A percentile compares a stretch with the other conserved stretches of the same genome.
Evolutionary conservation across 2,797 vertebrate genomes (phyloP).

Genomic region (Buphagus erythrorhynchus): DNA sequence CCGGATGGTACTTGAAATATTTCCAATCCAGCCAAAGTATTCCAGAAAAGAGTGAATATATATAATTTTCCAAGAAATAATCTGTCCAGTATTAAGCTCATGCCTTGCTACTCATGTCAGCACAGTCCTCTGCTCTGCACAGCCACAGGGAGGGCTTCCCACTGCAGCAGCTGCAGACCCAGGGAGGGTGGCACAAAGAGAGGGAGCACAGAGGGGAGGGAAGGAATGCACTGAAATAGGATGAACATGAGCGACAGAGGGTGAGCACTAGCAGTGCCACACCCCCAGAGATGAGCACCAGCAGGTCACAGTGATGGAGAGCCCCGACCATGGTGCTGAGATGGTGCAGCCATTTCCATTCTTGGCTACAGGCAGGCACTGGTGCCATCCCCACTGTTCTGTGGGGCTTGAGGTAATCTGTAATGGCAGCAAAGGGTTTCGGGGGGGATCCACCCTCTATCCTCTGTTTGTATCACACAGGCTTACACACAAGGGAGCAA

Average conservation of each 20-base stretch:
- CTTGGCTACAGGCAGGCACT: not conserved
- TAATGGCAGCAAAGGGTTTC: not conserved
- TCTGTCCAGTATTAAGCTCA: not conserved
- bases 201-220: not conserved
- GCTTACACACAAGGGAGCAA: not conserved
- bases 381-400: not conserved
- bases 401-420: not conserved
- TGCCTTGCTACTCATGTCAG: not conserved
- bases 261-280: not conserved
- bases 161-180: not conserved
- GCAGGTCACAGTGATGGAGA: not conserved
- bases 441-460: not conserved
- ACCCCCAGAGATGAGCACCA: not conserved
- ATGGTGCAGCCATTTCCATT: not conserved
- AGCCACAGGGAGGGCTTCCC: not conserved
- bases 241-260: not conserved
- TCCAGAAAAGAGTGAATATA: not conserved
- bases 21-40: not conserved
- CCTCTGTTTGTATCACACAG: fast-evolving
- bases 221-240: not conserved
- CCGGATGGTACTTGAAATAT: not conserved
- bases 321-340: fast-evolving
- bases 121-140: not conserved
- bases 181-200: not conserved
- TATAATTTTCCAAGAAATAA: not conserved